phyloP scores from a whole-genome alignment of 2,888 invertebrate species.

The Psylliodes chrysocephalus region DNA sequence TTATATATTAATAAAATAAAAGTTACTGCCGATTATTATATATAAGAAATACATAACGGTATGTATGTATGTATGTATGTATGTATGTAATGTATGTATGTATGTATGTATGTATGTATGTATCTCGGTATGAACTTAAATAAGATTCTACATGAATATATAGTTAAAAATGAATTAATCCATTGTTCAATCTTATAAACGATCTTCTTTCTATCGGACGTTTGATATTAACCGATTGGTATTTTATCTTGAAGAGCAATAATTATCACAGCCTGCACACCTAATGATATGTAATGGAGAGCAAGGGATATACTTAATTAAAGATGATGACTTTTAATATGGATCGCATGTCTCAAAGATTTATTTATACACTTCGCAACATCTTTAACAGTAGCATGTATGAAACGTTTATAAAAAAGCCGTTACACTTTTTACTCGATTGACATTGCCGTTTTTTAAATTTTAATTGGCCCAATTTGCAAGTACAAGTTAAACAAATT shows the following conservation, averaged over 20 bases:
- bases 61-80: no score
- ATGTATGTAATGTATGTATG: no score
- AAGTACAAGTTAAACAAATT: no score
- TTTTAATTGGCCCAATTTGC: background rate
- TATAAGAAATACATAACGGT: no score
- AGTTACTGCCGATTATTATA: no score
- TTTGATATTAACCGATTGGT: slow-evolving; percentile 9
- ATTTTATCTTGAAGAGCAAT: slow-evolving; percentile 23
- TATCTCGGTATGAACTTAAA: no score
- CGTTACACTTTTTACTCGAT: slow-evolving; percentile 6
- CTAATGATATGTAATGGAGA: slow-evolving; percentile 21
- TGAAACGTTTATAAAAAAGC: background rate
- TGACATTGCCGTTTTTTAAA: background rate
- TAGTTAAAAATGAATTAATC: no score
- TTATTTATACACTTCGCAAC: slow-evolving; percentile 2
- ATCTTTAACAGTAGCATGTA: slow-evolving; percentile 15
- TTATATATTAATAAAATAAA: no score
- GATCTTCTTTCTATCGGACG: slow-evolving; percentile 16
- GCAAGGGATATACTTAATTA: slow-evolving; percentile 33
- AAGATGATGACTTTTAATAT: slow-evolving; percentile 28
- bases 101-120: no score
- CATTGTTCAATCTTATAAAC: no score
- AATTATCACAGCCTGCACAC: slow-evolving; percentile 18
- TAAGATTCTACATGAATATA: no score
- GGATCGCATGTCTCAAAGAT: slow-evolving; percentile 30